Evolutionary conservation across 1,140 invertebrate genomes (phyloP).

Genomic region (Gryllus bimaculatus): DNA sequence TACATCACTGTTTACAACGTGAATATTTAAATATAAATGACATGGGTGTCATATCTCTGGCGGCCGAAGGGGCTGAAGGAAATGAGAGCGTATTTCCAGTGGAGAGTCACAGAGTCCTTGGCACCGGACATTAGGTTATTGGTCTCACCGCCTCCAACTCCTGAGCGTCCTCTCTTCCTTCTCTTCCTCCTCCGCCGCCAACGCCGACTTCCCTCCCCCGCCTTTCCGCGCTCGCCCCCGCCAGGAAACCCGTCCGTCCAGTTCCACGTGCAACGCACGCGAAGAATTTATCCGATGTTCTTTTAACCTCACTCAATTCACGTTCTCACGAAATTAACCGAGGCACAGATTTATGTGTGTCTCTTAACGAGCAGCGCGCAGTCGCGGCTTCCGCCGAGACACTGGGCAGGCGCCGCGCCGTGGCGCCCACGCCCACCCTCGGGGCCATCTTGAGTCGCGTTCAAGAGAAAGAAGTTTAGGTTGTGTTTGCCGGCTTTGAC

Average conservation of each 20-base stretch:
- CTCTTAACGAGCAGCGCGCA: neutral
- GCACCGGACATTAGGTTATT: neutral
- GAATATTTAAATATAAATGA: too few species aligned
- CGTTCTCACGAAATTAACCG: neutral
- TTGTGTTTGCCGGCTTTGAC: too few species aligned
- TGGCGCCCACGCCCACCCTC: too few species aligned
- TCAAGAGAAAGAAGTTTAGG: too few species aligned
- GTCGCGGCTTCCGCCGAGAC: neutral
- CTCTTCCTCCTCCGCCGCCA: too few species aligned
- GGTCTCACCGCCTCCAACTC: neutral
- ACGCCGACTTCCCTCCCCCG: too few species aligned
- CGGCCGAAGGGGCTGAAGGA: neutral
- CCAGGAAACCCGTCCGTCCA: neutral
- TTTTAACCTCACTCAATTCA: neutral
- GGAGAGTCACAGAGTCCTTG: neutral
- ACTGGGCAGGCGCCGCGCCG: neutral
- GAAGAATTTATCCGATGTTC: slow-evolving; percentile 4
- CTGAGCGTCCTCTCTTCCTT: too few species aligned
- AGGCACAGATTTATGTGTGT: neutral
- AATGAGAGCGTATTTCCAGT: neutral
- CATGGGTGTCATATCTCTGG: too few species aligned
- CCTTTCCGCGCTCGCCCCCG: neutral
- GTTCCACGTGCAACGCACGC: neutral
- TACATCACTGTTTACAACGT: too few species aligned
- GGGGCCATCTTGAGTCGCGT: too few species aligned